Base-by-base conservation (phyloP, 2,113 vertebrate species). In the Prochilodus magdalenae region DNA sequence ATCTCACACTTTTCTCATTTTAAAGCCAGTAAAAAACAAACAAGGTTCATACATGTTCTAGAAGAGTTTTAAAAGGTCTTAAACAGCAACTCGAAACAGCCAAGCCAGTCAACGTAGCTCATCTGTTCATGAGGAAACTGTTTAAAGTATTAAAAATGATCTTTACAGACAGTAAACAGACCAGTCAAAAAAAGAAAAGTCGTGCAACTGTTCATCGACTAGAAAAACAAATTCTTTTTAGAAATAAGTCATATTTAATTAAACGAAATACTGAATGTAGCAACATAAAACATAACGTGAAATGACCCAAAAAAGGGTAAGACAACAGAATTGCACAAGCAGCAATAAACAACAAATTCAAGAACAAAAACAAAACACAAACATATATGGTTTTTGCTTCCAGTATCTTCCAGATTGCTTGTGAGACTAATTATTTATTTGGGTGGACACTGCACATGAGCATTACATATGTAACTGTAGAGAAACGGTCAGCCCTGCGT, bases 281-380 rank as follows among this genome's bases (percentile, higher is more conserved):
- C 71, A 82, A 51, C 70, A 75, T 30, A 74, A 69, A 53, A 14
- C 18, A 22, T 0, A 65, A 67, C 6, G 4, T 44, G 20, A 82
- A 80, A 79, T 69, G 18, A 77, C 75, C 72, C 59, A 63, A 66
- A 33, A 63, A 40, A 11, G 73, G 70, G 36, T 30, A 75, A 75
- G n/a, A 76, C 73, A 85, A 74, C 11, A 53, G 47, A 79, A 82
- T 77, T 51, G 79, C 82, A 84, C 59, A 79, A 85, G 75, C 65
- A 82, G 65, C 70, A 79, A 59, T 70, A 74, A 82, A 85, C 8
- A 51, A 53, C 10, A 29, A n/a, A 57, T 70, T 26, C 30, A 55
- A 74, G 27, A 29, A 74, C 13, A 55, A 16, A 27, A 29, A 67
- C 57, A 47, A 6, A 67, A 29, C 5, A 10, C 1, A 16, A 40